A percentile compares a stretch with the other conserved stretches of the same genome.
phyloP scores from a whole-genome alignment of 2,888 invertebrate genomes.

The Trachelus iudaicus region DNA sequence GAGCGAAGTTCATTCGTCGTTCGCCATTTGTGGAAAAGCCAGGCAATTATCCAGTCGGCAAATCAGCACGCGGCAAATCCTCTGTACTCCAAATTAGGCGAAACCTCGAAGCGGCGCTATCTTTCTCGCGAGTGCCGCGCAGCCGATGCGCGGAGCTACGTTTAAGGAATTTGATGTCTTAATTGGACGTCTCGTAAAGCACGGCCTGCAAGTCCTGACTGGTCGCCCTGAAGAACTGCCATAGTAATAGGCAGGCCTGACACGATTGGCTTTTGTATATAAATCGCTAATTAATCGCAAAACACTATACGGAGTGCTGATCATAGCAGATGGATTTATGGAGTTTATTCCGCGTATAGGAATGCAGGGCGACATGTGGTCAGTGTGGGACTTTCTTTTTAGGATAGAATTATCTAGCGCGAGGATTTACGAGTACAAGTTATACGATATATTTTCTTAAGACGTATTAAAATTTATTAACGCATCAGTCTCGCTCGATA shows the following conservation, averaged over 20 bases:
- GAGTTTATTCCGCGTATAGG: conserved; percentile 11
- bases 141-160: conserved; percentile 21
- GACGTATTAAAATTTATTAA: background rate
- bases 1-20: background rate
- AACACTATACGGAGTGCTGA: conserved; percentile 4
- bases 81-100: conserved; percentile 58
- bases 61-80: conserved; percentile 59
- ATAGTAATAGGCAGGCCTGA: background rate
- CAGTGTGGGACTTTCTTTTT: background rate
- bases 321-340: conserved; percentile 13
- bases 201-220: background rate
- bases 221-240: background rate
- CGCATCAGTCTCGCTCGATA: background rate
- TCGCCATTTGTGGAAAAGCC: conserved; percentile 60
- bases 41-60: conserved; percentile 60
- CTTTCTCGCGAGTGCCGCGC: background rate
- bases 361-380: conserved; percentile 18
- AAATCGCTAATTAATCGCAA: conserved; percentile 19
- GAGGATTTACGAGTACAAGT: background rate
- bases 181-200: conserved; percentile 50
- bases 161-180: conserved; percentile 60
- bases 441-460: background rate
- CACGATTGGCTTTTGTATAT: background rate
- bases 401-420: background rate
- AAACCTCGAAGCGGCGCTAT: background rate